phyloP scores from a whole-genome alignment of 2,888 invertebrate species.

The Liopterus haemorrhoidalis region DNA sequence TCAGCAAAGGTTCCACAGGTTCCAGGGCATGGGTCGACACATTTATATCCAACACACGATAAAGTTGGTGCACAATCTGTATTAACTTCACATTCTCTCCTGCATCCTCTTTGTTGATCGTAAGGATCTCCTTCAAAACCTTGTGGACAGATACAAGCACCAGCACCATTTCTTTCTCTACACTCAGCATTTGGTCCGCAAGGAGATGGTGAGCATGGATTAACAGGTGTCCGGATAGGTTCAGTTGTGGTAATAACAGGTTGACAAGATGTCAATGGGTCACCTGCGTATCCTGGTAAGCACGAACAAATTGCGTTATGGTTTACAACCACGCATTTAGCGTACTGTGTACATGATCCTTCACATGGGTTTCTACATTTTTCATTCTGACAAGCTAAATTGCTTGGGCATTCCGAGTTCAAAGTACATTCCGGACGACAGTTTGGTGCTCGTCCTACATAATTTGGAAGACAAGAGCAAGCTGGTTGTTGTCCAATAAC shows the following conservation, averaged over 20 bases:
- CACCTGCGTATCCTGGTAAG: constrained; percentile 74
- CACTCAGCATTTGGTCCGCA: constrained; percentile 83
- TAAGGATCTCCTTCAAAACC: constrained; percentile 81
- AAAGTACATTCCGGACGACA: constrained; percentile 79
- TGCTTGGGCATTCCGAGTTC: constrained; percentile 74
- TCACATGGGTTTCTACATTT: constrained; percentile 79
- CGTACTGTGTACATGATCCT: constrained; percentile 71
- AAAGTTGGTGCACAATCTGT: constrained; percentile 66
- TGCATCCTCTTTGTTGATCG: constrained; percentile 59
- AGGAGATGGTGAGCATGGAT: constrained; percentile 76
- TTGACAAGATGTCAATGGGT: constrained; percentile 59
- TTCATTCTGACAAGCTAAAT: constrained; percentile 74
- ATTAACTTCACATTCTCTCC: constrained; percentile 72
- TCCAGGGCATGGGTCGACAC: constrained; percentile 77
- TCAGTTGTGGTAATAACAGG: constrained; percentile 52
- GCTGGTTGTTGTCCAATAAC: constrained; percentile 77
- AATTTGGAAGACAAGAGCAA: constrained; percentile 74
- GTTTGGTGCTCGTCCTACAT: constrained; percentile 77
- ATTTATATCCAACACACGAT: constrained; percentile 76
- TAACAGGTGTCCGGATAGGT: constrained; percentile 56
- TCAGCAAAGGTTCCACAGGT: constrained; percentile 76
- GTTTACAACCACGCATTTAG: constrained; percentile 76
- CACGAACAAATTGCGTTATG: constrained; percentile 78
- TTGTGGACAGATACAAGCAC: constrained; percentile 75
- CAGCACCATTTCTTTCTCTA: constrained; percentile 73